Evolutionary conservation across 2,888 invertebrate genomes (phyloP).

Genomic region (Pelosia muscerda): DNA sequence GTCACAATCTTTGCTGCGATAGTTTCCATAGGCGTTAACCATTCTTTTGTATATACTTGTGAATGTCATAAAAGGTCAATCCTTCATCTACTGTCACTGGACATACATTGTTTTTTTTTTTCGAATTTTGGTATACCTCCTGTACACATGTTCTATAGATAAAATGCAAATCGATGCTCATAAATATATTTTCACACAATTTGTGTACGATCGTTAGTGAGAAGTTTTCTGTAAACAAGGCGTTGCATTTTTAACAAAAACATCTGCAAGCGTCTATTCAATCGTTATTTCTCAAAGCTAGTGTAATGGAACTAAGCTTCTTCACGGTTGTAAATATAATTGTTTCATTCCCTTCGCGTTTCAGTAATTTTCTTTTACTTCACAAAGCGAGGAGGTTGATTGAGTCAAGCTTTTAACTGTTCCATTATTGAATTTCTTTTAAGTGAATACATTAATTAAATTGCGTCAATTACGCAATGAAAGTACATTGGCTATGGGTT

Average conservation of each 20-base stretch:
- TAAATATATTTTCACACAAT: background rate
- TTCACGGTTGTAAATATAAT: background rate
- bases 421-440: constrained; percentile 2
- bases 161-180: background rate
- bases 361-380: constrained; percentile 9
- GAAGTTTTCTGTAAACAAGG: background rate
- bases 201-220: constrained; percentile 4
- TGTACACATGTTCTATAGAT: background rate
- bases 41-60: too few relatives aligned
- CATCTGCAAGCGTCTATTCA: background rate
- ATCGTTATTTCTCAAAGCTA: constrained; percentile 14
- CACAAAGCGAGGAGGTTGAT: constrained; percentile 7
- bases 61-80: too few relatives aligned
- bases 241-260: constrained; percentile 8
- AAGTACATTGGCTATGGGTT: background rate
- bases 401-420: constrained; percentile 7
- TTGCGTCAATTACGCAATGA: background rate
- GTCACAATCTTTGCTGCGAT: too few relatives aligned
- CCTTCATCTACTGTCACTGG: too few relatives aligned
- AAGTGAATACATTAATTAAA: constrained; percentile 1
- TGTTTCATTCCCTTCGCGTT: constrained; percentile 5
- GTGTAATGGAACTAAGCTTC: background rate
- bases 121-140: too few relatives aligned
- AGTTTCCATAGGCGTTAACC: too few relatives aligned
- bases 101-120: too few relatives aligned